Conservation (phyloP, 2,113 vertebrate genomes). For the Passer domesticus region DNA sequence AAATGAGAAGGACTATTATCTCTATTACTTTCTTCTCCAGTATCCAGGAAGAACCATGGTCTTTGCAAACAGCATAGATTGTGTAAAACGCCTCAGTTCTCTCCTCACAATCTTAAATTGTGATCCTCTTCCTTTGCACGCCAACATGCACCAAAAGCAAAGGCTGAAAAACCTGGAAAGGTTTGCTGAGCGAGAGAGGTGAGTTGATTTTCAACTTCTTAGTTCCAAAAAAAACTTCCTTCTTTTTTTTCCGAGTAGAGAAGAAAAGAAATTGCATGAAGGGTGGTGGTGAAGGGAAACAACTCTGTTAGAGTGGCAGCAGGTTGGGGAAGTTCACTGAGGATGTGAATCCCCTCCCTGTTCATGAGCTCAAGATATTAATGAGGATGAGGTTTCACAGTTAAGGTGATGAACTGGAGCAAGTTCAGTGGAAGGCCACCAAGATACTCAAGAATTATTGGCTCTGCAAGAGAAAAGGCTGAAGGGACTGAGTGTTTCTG, state of each 20-base stretch:
- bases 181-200: constrained; percentile 91
- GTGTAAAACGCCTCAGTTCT: constrained; percentile 90
- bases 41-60: constrained; percentile 94
- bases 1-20: constrained; percentile 91
- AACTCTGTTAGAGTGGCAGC: neutral
- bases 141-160: constrained; percentile 99
- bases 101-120: constrained; percentile 89
- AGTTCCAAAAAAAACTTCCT: too few relatives aligned
- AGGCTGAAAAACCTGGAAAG: constrained; percentile 94
- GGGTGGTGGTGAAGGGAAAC: neutral
- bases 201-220: constrained; percentile 25
- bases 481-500: neutral
- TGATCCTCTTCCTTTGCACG: constrained; percentile 87
- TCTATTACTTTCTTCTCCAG: constrained; percentile 95
- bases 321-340: neutral
- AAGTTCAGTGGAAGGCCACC: neutral
- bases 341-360: fast-evolving
- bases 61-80: constrained; percentile 97
- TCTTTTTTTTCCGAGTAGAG: neutral
- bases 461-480: neutral
- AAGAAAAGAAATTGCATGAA: neutral
- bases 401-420: neutral
- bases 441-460: neutral
- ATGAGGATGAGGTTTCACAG: neutral
- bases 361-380: neutral